Conservation (phyloP, 2,797 vertebrate genomes). For the Amblyraja radiata region DNA sequence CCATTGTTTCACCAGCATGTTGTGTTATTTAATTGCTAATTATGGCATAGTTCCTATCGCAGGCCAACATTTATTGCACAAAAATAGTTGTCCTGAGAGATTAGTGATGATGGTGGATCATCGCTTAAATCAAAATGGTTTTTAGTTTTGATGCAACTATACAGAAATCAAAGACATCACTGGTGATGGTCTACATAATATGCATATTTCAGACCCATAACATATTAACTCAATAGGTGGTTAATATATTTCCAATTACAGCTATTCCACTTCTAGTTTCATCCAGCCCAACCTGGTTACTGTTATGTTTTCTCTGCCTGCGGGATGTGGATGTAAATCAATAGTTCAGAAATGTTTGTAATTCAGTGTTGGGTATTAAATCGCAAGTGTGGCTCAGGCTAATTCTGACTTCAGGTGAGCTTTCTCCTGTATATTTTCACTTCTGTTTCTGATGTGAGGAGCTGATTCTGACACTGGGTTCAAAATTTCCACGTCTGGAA, state of each 20-base stretch:
- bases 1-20: too few relatives aligned
- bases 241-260: not conserved
- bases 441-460: not conserved
- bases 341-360: not conserved
- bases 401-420: not conserved
- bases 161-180: not conserved
- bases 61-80: not conserved
- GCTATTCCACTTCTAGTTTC: not conserved
- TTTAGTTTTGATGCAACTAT: not conserved
- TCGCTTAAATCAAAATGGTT: not conserved
- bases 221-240: not conserved
- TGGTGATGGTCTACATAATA: not conserved
- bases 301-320: too few relatives aligned
- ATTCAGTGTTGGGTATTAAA: not conserved
- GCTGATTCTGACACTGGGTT: not conserved
- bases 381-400: not conserved
- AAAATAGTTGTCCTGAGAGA: not conserved
- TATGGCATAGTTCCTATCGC: too few relatives aligned
- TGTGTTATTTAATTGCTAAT: not conserved
- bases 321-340: not conserved
- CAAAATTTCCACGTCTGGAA: not conserved
- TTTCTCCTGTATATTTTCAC: not conserved
- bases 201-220: not conserved
- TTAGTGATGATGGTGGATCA: not conserved
- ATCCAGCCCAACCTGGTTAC: not conserved